Evolutionary conservation across 2,113 vertebrate genomes (phyloP), one percentile per base, ranked within the genome.

Genomic region (Butastur rufipennis): DNA sequence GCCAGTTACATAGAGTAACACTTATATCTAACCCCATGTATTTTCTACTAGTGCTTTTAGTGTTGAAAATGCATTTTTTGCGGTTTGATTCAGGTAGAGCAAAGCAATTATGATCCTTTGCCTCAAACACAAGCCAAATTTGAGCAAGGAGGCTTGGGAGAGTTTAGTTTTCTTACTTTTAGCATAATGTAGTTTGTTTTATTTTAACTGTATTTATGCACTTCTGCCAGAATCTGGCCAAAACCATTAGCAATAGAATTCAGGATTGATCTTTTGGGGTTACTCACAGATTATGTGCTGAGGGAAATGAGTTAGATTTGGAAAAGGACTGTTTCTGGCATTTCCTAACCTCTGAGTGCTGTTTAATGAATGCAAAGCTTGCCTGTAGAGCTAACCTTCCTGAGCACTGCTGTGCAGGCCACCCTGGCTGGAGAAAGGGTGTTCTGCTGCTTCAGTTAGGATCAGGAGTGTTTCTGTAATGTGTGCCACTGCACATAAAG

Each of bases 401-500:
- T 38, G 27, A 20, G 19, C 58, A 2, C 2, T 5, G 15, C 32
- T 50, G 50, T 18, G 50, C 43, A 18, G 48, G 27, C 77, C 32
- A 11, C n/a, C 31, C n/a, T 62, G n/a, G 40, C 68, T 36, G 48
- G 40, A 42, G 47, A 21, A 12, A 1, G n/a, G 72, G 40, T 18
- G 63, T 38, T 62, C 34, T 22, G 38, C 38, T 58, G 67, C 45
- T 52, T 29, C 67, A 10, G 15, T 13, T 15, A 8, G 38, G 27
- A 16, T 27, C 32, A 15, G 61, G 68, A 74, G 11, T 1, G 6
- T 21, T 11, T n/a, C 34, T 22, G 36, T 22, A 8, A 43, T 4
- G 4, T 16, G 22, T 32, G 38, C 22, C 0, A 3, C 56, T 16
- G 25, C 48, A 7, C 31, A 1, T 10, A 3, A 6, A 11, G 4